Base-by-base conservation (phyloP, 2,888 invertebrate species). In the Conomelus anceps region DNA sequence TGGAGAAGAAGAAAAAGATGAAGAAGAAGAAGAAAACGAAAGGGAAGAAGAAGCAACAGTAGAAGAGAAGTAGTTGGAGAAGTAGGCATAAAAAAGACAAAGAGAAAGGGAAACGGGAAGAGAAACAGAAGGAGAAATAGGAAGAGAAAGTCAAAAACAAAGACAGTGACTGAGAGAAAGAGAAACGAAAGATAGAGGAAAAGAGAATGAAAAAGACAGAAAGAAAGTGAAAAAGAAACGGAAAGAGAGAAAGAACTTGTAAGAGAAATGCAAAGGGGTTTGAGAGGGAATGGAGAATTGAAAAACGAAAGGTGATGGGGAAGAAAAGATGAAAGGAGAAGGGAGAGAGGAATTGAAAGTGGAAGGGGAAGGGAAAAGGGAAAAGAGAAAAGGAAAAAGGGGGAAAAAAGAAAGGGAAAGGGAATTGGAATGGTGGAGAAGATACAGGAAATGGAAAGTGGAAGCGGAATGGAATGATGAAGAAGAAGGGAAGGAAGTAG, bases 401-500 rank as follows among this genome's bases (percentile, higher is more conserved):
- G 22, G 22, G 20, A 24, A 23, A 17, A 87, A 23, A 22, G n/a
- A 87, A 23, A 87, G n/a, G 20, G n/a, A 87, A 17, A n/a, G n/a
- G 24, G n/a, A 87, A 23, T 6, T 13, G 23, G n/a, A 22, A 23
- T 20, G n/a, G 24, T 13, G 23, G 22, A 87, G 29, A 20, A 24
- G 23, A 17, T 22, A n/a, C 17, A 24, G 23, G 24, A 87, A n/a
- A 29, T 13, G 23, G 22, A 87, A n/a, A 89, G 34, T 90, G 23
- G 34, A n/a, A 89, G 22, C 22, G n/a, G 23, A 89, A 88, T 1
- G 20, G 22, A 22, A 20, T 86, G 86, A 22, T 13, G 23, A 87
- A 86, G 26, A 29, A 22, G 24, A 20, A 89, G 17, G n/a, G 34
- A 3, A 26, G 88, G 89, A 89, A 86, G 24, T n/a, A 88, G 89